Base-by-base conservation (phyloP, 2,888 invertebrate species). In the Marronus borbonicus region DNA sequence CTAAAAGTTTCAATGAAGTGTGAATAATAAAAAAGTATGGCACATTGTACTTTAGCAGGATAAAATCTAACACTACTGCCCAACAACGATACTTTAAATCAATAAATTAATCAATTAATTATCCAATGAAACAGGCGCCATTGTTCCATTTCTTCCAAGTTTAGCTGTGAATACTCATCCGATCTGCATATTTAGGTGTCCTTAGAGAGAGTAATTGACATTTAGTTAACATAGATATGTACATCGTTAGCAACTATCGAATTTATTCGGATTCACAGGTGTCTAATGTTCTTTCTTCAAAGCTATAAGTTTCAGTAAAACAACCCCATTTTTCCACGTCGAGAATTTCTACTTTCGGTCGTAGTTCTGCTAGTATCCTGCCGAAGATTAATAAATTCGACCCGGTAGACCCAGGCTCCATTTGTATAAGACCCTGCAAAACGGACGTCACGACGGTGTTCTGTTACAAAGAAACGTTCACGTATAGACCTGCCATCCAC, bases 201-300 rank as follows among this genome's bases (percentile, higher is more conserved):
- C 17, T 55, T 55, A 20, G 39, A 44, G 36, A 14, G 44, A 14
- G 65, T 39, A 39, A 65, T 65, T 39, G 44, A 44, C 44, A 44
- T 44, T 17, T 3, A 44, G 44, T 65, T 39, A 65, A 20, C 65
- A 65, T 65, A 65, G 39, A 65, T n/a, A n/a, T n/a, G n/a, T 39
- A 36, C 17, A 44, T 65, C 65, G 39, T 65, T 65, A 65, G 65
- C n/a, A 44, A 39, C 39, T 39, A 65, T 65, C 65, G 17, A 36
- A 20, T 65, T 65, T 44, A 7, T 20, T 65, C 44, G 20, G 14
- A 17, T 14, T 14, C 10, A 1, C 20, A 17, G 14, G 36, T 44
- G 44, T 65, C 44, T 65, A 39, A 44, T 44, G 20, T 65, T 65
- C 65, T n/a, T 10, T 39, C 10, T 17, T 55, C 3, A 55, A 55